Conservation (phyloP, 2,888 invertebrate genomes). For the Heteropelma amictum region DNA sequence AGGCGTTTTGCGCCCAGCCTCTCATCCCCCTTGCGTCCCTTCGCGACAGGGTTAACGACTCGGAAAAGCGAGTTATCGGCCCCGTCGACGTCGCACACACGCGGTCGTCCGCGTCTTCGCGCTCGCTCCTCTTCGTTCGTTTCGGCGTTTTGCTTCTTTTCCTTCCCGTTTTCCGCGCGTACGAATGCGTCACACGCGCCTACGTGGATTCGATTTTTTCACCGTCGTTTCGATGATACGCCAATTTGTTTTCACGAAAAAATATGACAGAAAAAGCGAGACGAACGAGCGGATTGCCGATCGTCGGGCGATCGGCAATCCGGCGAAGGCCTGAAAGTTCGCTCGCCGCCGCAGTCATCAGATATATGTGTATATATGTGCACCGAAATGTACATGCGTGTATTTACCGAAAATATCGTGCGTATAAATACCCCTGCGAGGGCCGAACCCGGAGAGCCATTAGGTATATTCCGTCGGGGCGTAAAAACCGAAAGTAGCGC, state of each 20-base stretch:
- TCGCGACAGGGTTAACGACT: constrained; percentile 60
- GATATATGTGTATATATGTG: not conserved
- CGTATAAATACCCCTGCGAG: constrained; percentile 30
- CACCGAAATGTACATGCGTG: not conserved
- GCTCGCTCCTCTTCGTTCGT: constrained; percentile 31
- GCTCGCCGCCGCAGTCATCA: no score
- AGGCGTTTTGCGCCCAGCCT: constrained; percentile 54
- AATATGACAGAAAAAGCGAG: no score
- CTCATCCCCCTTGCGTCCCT: constrained; percentile 29
- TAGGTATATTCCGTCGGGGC: constrained; percentile 7
- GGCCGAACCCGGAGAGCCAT: constrained; percentile 21
- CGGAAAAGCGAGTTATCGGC: constrained; percentile 63
- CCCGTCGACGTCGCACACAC: constrained; percentile 56
- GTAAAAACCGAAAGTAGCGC: constrained; percentile 44
- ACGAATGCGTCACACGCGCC: constrained; percentile 9
- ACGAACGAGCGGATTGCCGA: no score
- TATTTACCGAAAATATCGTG: constrained; percentile 38
- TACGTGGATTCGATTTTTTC: constrained; percentile 1
- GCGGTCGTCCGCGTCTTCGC: constrained; percentile 57
- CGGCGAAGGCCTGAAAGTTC: not conserved
- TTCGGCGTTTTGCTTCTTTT: constrained; percentile 32
- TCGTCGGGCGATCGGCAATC: not conserved
- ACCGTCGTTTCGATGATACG: no score
- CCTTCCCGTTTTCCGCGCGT: constrained; percentile 17
- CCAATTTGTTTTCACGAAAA: no score